Percentiles rank a stretch among this genome's conserved stretches.
Evolutionary conservation across 2,113 vertebrate genomes (phyloP).

Genomic region (Rissa tridactyla): DNA sequence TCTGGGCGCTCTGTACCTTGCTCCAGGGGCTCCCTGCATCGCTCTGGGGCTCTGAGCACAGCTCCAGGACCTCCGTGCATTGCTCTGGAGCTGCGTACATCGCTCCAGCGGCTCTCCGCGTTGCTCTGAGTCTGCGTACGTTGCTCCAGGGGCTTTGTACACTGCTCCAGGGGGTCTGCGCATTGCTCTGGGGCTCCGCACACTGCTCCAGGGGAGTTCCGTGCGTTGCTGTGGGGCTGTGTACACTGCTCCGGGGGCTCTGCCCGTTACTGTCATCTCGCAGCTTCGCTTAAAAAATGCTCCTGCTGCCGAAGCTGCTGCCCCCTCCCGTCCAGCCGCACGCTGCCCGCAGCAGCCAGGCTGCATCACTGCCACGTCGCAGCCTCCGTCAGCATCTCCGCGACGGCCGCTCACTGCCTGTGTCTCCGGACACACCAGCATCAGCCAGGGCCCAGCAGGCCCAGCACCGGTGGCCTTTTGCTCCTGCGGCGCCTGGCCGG

Average conservation of each 20-base stretch:
- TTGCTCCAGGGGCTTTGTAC: too few relatives aligned
- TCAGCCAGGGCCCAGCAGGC: constrained; percentile 15
- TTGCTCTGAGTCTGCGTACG: background rate
- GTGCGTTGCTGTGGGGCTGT: background rate
- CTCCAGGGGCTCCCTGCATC: background rate
- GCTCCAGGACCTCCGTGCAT: background rate
- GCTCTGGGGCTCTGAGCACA: background rate
- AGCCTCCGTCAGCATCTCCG: background rate
- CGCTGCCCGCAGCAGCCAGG: background rate
- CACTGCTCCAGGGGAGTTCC: background rate
- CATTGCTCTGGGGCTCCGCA: background rate
- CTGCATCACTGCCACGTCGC: constrained; percentile 48
- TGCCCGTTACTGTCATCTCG: background rate
- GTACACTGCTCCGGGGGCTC: background rate
- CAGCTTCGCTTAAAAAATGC: background rate
- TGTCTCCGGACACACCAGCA: constrained; percentile 38
- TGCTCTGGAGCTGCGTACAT: background rate
- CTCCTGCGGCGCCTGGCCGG: background rate
- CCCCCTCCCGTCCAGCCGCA: background rate
- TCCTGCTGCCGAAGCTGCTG: background rate
- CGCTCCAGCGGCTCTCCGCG: background rate
- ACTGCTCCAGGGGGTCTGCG: background rate
- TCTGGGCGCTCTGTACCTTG: background rate
- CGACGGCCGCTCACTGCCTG: constrained; percentile 40
- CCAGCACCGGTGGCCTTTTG: constrained; percentile 45